Base-by-base conservation (phyloP, 2,888 invertebrate genomes). In the Thereva unica region DNA sequence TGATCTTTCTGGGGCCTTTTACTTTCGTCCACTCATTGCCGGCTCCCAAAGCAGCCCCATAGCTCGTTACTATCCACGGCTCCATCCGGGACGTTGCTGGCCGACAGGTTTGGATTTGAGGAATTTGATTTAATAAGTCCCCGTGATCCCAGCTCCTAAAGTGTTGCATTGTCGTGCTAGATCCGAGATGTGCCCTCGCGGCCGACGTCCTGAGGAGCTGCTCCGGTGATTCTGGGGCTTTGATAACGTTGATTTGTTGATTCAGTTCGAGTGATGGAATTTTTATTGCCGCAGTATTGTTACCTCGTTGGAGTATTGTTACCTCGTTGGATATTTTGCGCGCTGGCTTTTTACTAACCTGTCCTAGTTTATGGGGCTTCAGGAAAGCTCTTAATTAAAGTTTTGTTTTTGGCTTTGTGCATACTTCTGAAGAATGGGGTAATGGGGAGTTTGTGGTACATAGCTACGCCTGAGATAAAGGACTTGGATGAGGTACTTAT, bases 61-160 rank as follows among this genome's bases (percentile, higher is more conserved):
- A 4, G 34, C 45, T 34, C 35, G 38, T 35, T 8, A 64, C 44
- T 23, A 23, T 37, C 53, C 64, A 53, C 44, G 44, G 53, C 53
- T 45, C 54, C 45, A 61, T 61, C 50, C 37, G 41, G 41, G 40
- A 57, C 45, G 57, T 50, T 50, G 61, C 34, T 41, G 61, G 61
- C 50, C 59, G 52, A 67, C 37, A 52, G 52, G 45, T 64, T 61
- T 66, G 50, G 53, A 67, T 69, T 67, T 63, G 53, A 63, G 63
- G 69, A 69, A 69, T 69, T 69, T 69, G 69, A 69, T 69, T 69
- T 69, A 69, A 69, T 69, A 69, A 69, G 68, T 69, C 59, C 40
- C 54, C 38, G 40, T 8, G 23, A 8, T 8, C 12, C 23, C 49
- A 12, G 23, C 23, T 23, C 47, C 64, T 59, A 55, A 68, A 68